Evolutionary conservation across 2,113 vertebrate genomes (phyloP).

Genomic region (Dolichotis patagonum): DNA sequence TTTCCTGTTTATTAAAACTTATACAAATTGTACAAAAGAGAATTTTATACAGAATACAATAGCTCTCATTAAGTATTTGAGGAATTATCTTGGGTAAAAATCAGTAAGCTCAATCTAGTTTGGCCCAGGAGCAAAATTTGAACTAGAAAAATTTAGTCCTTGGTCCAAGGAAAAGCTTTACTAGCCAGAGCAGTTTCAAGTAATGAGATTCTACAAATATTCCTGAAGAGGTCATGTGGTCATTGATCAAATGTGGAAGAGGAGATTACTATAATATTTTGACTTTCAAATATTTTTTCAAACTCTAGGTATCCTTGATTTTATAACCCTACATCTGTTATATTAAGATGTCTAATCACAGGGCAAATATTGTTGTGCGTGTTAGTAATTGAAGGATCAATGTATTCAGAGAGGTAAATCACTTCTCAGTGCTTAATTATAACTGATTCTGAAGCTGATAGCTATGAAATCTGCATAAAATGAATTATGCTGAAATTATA

Average conservation of each 20-base stretch:
- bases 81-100: neutral
- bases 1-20: neutral
- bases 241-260: neutral
- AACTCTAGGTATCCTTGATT: constrained; percentile 41
- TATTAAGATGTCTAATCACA: neutral
- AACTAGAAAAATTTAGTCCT: neutral
- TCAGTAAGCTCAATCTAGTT: neutral
- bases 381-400: neutral
- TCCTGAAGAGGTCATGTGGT: neutral
- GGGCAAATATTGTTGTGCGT: neutral
- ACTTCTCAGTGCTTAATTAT: neutral
- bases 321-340: neutral
- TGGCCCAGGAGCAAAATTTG: constrained; percentile 23
- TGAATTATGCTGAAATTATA: constrained; percentile 2
- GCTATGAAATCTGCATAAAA: neutral
- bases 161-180: neutral
- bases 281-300: neutral
- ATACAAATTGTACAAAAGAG: neutral
- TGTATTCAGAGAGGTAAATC: constrained; percentile 2
- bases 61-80: neutral
- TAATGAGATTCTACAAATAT: neutral
- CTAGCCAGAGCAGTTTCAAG: neutral
- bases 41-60: neutral
- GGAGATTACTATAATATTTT: neutral
- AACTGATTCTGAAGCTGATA: neutral